phyloP scores from a whole-genome alignment of 1,140 invertebrate species.

The Argopecten irradians region DNA sequence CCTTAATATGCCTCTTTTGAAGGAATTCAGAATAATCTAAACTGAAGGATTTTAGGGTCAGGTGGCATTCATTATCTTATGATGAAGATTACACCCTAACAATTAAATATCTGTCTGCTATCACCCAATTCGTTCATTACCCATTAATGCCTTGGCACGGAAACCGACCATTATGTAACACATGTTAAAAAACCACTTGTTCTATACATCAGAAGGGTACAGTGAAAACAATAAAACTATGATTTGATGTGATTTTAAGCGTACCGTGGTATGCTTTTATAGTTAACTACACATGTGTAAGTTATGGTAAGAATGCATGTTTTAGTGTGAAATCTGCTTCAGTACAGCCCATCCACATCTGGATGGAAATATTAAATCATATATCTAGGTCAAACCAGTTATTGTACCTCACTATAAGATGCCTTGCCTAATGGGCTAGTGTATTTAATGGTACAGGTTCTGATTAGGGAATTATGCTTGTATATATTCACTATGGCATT shows the following conservation, averaged over 20 bases:
- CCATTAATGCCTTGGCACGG: not conserved
- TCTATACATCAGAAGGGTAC: not conserved
- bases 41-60: not conserved
- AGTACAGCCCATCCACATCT: too few relatives aligned
- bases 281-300: slow-evolving; percentile 6
- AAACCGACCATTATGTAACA: not conserved
- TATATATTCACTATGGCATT: too few relatives aligned
- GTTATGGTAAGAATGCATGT: not conserved
- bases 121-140: not conserved
- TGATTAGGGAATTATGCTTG: too few relatives aligned
- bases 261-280: not conserved
- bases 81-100: not conserved
- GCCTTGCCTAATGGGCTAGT: not conserved
- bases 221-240: not conserved
- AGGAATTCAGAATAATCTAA: too few relatives aligned
- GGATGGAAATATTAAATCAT: too few relatives aligned
- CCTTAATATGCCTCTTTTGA: too few relatives aligned
- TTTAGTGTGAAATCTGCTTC: not conserved
- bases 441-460: too few relatives aligned
- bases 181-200: not conserved
- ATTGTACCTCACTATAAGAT: not conserved
- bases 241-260: not conserved
- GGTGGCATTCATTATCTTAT: not conserved
- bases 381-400: too few relatives aligned
- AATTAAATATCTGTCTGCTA: not conserved